Conservation (phyloP, 2,888 invertebrate species). For the Drosophila tanythrix region DNA sequence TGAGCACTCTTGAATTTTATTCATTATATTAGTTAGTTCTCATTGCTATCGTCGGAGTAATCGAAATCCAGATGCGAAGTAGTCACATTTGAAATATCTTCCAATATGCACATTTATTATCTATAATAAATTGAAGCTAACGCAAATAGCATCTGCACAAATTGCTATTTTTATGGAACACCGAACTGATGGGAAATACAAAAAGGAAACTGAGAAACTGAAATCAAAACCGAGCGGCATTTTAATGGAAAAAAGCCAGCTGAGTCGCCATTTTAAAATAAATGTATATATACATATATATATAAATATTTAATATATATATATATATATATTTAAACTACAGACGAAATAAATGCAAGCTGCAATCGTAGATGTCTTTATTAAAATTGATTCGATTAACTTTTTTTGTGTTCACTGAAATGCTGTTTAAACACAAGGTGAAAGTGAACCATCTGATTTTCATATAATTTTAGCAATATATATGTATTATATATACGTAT, state of each 20-base stretch:
- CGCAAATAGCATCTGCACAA: constrained; percentile 12
- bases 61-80: background rate
- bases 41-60: background rate
- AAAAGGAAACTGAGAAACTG: background rate
- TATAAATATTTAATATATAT: no score
- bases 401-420: constrained; percentile 6
- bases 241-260: constrained; percentile 20
- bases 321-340: no score
- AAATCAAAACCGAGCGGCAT: background rate
- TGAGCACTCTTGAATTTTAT: background rate
- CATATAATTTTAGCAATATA: background rate
- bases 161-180: constrained; percentile 10
- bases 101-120: constrained; percentile 1
- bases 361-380: constrained; percentile 21
- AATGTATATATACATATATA: background rate
- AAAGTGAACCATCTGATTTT: background rate
- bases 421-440: constrained; percentile 14
- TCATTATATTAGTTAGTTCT: background rate
- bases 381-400: background rate
- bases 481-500: background rate
- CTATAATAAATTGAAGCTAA: constrained; percentile 4
- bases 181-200: constrained; percentile 10
- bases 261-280: constrained; percentile 10
- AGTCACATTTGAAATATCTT: background rate
- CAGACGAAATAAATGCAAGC: constrained; percentile 20